Evolutionary conservation across 2,797 vertebrate genomes (phyloP), one percentile per base, ranked within the genome.

Genomic region (Momotus momota): DNA sequence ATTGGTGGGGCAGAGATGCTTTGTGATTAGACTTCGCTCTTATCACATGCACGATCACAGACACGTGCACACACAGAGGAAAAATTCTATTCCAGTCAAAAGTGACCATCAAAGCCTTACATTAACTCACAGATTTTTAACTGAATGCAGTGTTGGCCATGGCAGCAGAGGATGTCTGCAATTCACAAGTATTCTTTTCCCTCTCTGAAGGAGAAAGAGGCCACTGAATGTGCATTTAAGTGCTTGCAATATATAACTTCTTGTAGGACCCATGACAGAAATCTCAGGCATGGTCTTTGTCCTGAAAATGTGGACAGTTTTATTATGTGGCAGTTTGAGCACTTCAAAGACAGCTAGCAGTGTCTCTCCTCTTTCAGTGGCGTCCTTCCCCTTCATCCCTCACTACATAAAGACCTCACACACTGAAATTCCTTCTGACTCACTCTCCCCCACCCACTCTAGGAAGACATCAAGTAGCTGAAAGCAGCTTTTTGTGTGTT

Each of bases 241-340:
- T 93, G 66, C 73, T 93, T 74, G 61, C 70, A 94, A 94, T 95
- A 69, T 81, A 49, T 88, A 83, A 78, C n/a, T 71, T 80, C 57
- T 88, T 72, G 26, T 62, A 61, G 77, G 66, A 90, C 33, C 77
- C 19, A 7, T 81, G 88, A 83, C 91, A 96, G 90, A 88, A 88
- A 84, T 94, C 80, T 83, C 54, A 84, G 85, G 66, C 86, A 75
- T 81, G 82, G 66, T 81, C 82, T 95, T 41, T 83, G 41, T 92
- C 80, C 86, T 86, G 82, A 90, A 86, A 86, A 88, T 45, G 49
- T 43, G 58, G 92, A 79, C 90, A 84, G 85, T 72, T 97, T 96
- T 94, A 96, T 94, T 88, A 81, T 0, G 2, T 81, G 72, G 80
- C 72, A 65, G 49, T 60, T 43, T 38, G 16, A 94, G 65, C 70